These are phyloP conservation scores for Parapristionchus giblindavisi DNA, from an alignment of 2,888 invertebrate species.

Conservation along the genomic window DNA sequence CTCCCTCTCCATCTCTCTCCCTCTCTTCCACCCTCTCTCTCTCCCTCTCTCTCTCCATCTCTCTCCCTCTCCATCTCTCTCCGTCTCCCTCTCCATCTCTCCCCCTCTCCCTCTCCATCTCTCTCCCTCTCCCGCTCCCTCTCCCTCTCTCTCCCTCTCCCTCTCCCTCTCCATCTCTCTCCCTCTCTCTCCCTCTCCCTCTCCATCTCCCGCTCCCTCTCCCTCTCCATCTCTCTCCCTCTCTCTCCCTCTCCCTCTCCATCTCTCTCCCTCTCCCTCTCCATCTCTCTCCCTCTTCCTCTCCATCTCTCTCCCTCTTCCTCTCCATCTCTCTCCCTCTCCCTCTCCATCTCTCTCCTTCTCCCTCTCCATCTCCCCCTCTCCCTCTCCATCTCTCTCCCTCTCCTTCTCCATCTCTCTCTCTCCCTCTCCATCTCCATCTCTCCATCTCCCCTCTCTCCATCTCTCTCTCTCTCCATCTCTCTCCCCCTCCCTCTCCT, in stretches of 20 bases:
- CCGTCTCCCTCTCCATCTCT: too few species aligned
- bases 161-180: too few species aligned
- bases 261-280: neutral
- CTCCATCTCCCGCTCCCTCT: too few species aligned
- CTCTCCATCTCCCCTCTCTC: conserved; percentile 1
- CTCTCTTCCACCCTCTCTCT: neutral
- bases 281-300: neutral
- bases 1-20: neutral
- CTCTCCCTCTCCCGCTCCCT: too few species aligned
- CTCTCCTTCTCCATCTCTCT: conserved; percentile 20
- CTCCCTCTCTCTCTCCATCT: too few species aligned
- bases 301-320: neutral
- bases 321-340: neutral
- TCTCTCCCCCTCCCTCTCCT: conserved; percentile 21
- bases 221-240: too few species aligned
- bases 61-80: too few species aligned
- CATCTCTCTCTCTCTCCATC: neutral
- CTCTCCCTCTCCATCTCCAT: neutral
- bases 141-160: too few species aligned
- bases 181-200: too few species aligned
- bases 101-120: too few species aligned
- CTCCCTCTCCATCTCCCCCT: conserved; percentile 24
- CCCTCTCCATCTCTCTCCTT: neutral
- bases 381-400: conserved; percentile 28
- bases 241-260: too few species aligned